Conservation (phyloP, 2,113 vertebrate species). For the Parus major region DNA sequence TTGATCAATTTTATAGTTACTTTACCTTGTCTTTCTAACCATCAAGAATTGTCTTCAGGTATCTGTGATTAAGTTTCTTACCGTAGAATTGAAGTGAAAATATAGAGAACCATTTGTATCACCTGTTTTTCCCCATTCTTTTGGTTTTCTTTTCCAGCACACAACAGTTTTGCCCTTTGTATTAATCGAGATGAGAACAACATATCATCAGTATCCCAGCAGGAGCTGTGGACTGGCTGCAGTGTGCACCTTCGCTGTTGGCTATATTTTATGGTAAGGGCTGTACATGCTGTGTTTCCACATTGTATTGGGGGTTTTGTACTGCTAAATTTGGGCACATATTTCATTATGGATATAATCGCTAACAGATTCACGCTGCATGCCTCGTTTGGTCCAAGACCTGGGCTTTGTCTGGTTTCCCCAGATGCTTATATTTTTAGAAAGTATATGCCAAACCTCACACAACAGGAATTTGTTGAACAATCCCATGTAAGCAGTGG, state of each 20-base stretch:
- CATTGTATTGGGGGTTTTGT: conserved; percentile 58
- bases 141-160: conserved; percentile 79
- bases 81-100: not conserved
- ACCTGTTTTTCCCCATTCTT: conserved; percentile 43
- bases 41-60: not conserved
- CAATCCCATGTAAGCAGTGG: conserved; percentile 78
- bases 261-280: conserved; percentile 95
- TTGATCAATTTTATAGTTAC: not conserved
- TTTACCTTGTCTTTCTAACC: not conserved
- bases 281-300: conserved; percentile 54
- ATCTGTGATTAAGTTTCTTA: not conserved
- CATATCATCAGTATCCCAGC: conserved; percentile 92
- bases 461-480: conserved; percentile 81
- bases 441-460: conserved; percentile 78
- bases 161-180: conserved; percentile 97
- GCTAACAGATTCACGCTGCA: conserved; percentile 71
- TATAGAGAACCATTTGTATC: conserved; percentile 25
- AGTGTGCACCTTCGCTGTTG: conserved; percentile 87
- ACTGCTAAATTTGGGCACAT: conserved; percentile 74
- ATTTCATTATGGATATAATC: conserved; percentile 75
- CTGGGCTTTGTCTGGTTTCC: conserved; percentile 79
- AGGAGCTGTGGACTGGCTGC: conserved; percentile 86
- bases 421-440: conserved; percentile 80
- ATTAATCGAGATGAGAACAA: conserved; percentile 98
- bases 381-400: conserved; percentile 73